phyloP scores from a whole-genome alignment of 2,113 vertebrate genomes.

The Plecotus auritus region DNA sequence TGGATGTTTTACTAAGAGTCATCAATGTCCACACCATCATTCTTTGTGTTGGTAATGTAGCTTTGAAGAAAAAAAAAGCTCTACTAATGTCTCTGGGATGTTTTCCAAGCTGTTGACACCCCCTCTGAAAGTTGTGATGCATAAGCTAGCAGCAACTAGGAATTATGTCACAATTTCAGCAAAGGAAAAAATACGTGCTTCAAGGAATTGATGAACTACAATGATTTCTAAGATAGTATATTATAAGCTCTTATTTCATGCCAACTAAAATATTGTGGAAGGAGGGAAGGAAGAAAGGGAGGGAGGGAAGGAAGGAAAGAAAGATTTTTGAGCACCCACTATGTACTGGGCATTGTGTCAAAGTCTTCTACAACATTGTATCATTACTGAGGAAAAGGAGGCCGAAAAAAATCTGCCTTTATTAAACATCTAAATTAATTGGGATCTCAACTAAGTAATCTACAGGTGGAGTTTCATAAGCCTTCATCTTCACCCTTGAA shows the following conservation, averaged over 20 bases:
- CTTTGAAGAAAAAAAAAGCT: background rate
- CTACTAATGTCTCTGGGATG: background rate
- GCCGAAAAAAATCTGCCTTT: background rate
- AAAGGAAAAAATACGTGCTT: background rate
- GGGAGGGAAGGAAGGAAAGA: background rate
- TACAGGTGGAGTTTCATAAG: background rate
- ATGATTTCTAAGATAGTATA: background rate
- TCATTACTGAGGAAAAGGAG: background rate
- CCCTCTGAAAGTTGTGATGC: background rate
- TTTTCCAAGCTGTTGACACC: background rate
- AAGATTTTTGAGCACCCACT: background rate
- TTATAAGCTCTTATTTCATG: background rate
- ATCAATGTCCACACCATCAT: background rate
- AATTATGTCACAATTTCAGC: background rate
- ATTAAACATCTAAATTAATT: background rate
- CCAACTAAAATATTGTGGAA: background rate
- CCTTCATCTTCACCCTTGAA: background rate
- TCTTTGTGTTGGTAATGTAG: background rate
- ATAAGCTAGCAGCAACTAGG: background rate
- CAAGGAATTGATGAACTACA: background rate
- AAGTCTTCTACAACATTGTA: background rate
- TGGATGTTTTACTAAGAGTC: background rate
- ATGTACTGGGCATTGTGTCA: background rate
- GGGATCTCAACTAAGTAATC: background rate
- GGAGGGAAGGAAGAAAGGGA: too few relatives aligned